A percentile compares a stretch with the other conserved stretches of the same genome.
phyloP scores from a whole-genome alignment of 1,140 invertebrate species.

The Rhynchophorus ferrugineus region DNA sequence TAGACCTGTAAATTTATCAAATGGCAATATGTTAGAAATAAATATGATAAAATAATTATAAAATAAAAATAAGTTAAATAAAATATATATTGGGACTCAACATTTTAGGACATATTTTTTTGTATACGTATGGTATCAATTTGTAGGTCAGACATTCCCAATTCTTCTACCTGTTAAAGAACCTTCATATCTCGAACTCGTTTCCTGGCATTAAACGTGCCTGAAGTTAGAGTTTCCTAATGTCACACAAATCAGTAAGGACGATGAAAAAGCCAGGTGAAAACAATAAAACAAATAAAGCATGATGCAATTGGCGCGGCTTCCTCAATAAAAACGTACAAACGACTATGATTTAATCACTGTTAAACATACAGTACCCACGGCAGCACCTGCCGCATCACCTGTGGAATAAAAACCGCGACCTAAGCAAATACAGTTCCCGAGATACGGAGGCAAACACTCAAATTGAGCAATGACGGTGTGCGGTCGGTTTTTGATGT shows the following conservation, averaged over 20 bases:
- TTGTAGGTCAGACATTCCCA: neutral
- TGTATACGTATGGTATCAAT: neutral
- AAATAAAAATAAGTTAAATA: too few species aligned
- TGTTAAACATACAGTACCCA: neutral
- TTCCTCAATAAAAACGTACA: neutral
- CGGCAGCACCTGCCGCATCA: neutral
- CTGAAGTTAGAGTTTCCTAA: too few species aligned
- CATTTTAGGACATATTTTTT: neutral
- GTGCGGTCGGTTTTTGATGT: neutral
- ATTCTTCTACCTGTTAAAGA: neutral
- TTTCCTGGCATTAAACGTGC: too few species aligned
- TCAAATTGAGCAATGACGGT: neutral
- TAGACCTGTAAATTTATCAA: too few species aligned
- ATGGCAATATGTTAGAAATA: too few species aligned
- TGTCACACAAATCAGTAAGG: neutral
- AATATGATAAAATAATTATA: too few species aligned
- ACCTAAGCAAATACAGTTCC: neutral
- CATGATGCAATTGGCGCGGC: neutral
- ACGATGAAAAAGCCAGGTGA: neutral
- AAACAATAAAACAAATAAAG: neutral
- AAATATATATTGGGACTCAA: too few species aligned
- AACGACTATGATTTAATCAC: neutral
- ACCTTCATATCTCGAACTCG: too few species aligned
- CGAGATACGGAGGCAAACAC: neutral
- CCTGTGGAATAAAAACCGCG: neutral